A percentile compares a stretch with the other conserved stretches of the same genome.
phyloP scores from a whole-genome alignment of 2,113 vertebrate genomes.

The Lasiurus borealis region DNA sequence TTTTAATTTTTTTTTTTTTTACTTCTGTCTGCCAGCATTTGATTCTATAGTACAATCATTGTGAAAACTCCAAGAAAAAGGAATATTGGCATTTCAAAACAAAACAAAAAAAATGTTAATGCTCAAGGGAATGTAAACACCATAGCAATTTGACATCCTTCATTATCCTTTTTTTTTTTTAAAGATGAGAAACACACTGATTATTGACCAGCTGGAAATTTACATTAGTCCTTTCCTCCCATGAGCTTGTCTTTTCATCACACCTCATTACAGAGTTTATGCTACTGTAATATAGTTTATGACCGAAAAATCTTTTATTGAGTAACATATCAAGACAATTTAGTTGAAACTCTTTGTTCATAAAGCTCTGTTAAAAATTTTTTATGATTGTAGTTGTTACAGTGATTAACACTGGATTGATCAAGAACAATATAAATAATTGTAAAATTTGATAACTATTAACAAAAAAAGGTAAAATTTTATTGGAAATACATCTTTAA shows the following conservation, averaged over 20 bases:
- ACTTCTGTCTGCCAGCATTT: not conserved
- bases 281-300: not conserved
- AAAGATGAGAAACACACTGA: not conserved
- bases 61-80: slow-evolving; percentile 36
- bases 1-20: not conserved
- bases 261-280: not conserved
- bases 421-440: slow-evolving; percentile 37
- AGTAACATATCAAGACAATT: not conserved
- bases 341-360: not conserved
- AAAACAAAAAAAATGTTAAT: slow-evolving; percentile 1
- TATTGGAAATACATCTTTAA: not conserved
- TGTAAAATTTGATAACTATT: slow-evolving; percentile 9
- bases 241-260: not conserved
- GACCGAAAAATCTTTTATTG: not conserved
- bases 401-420: not conserved
- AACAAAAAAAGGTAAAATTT: slow-evolving; percentile 20
- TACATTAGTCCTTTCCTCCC: not conserved
- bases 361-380: not conserved
- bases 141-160: not conserved
- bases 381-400: slow-evolving; percentile 11
- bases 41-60: not conserved
- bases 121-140: not conserved
- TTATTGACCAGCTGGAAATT: slow-evolving; percentile 16
- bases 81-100: slow-evolving; percentile 45
- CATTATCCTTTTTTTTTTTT: not conserved